Evolutionary conservation across 1,140 invertebrate species (phyloP), one percentile per base, ranked within the genome.

Genomic region (Laupala kohalensis): DNA sequence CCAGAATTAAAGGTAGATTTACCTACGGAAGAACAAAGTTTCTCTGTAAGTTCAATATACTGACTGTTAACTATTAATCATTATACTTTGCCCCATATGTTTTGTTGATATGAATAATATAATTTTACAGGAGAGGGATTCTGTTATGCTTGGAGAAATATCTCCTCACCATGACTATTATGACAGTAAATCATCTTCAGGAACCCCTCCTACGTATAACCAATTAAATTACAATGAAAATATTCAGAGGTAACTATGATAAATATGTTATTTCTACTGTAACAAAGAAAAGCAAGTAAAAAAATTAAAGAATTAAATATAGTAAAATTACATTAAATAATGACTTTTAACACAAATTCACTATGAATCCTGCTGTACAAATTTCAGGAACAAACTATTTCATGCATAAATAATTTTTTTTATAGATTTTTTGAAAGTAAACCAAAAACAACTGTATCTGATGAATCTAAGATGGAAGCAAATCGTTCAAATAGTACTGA

Each of bases 161-260:
- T 94, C 92, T 12, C 92, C 92, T 4, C 91, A 94, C 79, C 90
- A 92, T 76, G 90, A 92, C 70, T 87, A 89, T 78, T 88, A 85
- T 78, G 90, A 92, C 78, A 92, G 90, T 77, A 92, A 92, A 80
- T 90, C 89, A 5, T 92, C 90, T 24, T 89, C 88, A 1, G 91
- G 91, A 76, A 92, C 91, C 25, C 90, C 90, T 27, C 87, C 91
- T 5, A 93, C 90, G 76, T 94, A 94, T 81, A 92, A 89, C 78
- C 91, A 94, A 77, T 83, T 94, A 6, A 94, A 94, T 81, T 94
- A 93, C 78, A 91, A 92, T 77, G 91, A 94, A 78, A 95, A 91
- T 76, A 85, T 95, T 63, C 86, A 92, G 78, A 86, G 81, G 81
- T 82, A 76, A 62, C 64, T 71, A 64, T 26, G 12, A 66, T 62